Percentiles rank a stretch among this genome's conserved stretches.
Conservation (phyloP, 2,888 invertebrate species). For the Megamerina dolium region DNA sequence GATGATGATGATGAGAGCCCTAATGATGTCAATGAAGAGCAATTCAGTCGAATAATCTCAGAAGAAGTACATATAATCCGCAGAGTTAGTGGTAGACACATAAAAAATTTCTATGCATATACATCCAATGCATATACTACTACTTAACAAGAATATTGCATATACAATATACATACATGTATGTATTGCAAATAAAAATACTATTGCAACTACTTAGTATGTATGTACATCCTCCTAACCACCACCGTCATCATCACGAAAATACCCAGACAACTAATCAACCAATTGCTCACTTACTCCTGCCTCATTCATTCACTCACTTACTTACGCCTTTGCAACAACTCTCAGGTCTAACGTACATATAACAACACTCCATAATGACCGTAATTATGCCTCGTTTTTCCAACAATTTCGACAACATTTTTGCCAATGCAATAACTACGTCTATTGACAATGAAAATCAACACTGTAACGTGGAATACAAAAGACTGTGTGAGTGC, state of each 20-base stretch:
- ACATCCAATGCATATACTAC: too few relatives aligned
- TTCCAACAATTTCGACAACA: conserved; percentile 43
- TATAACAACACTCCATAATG: conserved; percentile 45
- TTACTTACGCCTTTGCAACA: background rate
- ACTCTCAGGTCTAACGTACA: conserved; percentile 2
- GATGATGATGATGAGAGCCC: conserved; percentile 11
- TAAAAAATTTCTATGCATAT: too few relatives aligned
- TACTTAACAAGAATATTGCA: too few relatives aligned
- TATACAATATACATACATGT: too few relatives aligned
- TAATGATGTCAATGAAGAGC: conserved; percentile 13
- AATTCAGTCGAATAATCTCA: background rate
- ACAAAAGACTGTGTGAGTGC: too few relatives aligned
- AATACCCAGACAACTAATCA: background rate
- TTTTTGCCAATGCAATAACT: conserved; percentile 13
- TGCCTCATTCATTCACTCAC: background rate
- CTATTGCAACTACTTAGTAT: background rate
- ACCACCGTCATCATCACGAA: conserved; percentile 2
- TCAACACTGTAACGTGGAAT: background rate
- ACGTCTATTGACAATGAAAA: background rate
- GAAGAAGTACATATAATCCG: too few relatives aligned
- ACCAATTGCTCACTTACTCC: background rate
- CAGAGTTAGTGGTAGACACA: background rate
- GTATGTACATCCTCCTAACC: conserved; percentile 1
- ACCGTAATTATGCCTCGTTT: conserved; percentile 47
- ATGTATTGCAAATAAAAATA: background rate